phyloP scores from a whole-genome alignment of 2,888 invertebrate species.

The Drosophila antonietae region DNA sequence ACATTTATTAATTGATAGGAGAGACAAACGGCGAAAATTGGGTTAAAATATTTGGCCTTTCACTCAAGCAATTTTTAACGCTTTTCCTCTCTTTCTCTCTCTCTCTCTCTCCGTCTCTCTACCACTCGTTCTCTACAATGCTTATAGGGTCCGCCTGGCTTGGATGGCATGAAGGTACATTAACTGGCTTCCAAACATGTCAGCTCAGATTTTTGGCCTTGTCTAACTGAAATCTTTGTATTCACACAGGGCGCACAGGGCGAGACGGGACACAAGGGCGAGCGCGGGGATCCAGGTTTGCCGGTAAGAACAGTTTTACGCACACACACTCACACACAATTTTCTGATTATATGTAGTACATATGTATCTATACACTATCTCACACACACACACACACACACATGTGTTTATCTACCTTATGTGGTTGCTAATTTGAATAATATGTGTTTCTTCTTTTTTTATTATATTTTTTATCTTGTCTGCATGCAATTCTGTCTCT shows the following conservation, averaged over 20 bases:
- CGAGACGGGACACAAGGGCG: slow-evolving; percentile 95
- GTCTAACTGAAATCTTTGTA: slow-evolving; percentile 29
- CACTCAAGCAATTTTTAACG: slow-evolving; percentile 41
- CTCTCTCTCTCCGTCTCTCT: slow-evolving; percentile 7
- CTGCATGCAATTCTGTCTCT: slow-evolving; percentile 58
- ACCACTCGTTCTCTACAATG: slow-evolving; percentile 48
- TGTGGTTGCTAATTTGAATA: slow-evolving; percentile 74
- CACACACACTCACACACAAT: slow-evolving; percentile 15
- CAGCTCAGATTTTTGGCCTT: slow-evolving; percentile 6
- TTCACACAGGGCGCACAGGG: slow-evolving; percentile 94
- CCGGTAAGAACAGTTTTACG: slow-evolving; percentile 89
- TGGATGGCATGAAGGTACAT: slow-evolving; percentile 97
- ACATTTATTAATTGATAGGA: slow-evolving; percentile 26
- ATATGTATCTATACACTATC: slow-evolving; percentile 21
- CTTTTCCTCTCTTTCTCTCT: slow-evolving; percentile 53
- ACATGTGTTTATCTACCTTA: slow-evolving; percentile 43
- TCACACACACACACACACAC: slow-evolving; percentile 16
- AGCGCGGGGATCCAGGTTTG: slow-evolving; percentile 96
- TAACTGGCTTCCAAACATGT: slow-evolving; percentile 53
- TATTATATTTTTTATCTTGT: slow-evolving; percentile 42
- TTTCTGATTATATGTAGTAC: slow-evolving; percentile 11
- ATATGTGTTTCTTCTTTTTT: slow-evolving; percentile 64
- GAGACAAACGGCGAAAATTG: not conserved
- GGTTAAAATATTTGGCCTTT: not conserved
- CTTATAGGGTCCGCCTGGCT: slow-evolving; percentile 93